These are phyloP conservation scores for Euclidia mi DNA, from an alignment of 2,888 invertebrate genomes.

Conservation along the genomic window DNA sequence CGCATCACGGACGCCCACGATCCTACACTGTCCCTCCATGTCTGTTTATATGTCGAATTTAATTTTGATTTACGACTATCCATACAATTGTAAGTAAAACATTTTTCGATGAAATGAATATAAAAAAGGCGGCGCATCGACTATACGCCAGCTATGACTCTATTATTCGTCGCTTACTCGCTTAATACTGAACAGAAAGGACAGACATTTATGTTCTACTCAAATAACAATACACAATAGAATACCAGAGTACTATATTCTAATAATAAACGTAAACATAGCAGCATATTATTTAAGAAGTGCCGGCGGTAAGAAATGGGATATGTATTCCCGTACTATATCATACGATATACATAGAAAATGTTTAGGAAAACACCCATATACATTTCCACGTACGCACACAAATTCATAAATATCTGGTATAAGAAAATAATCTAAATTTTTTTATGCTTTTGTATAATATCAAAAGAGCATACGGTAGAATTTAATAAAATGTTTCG, in stretches of 20 bases:
- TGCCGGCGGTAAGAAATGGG: background rate
- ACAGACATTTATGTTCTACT: slow-evolving; percentile 2
- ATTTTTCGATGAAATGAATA: slow-evolving; percentile 63
- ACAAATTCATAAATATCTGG: too few relatives aligned
- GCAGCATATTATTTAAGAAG: too few relatives aligned
- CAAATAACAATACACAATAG: slow-evolving; percentile 11
- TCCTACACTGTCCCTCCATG: slow-evolving; percentile 81
- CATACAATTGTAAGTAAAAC: slow-evolving; percentile 85
- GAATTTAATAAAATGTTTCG: too few relatives aligned
- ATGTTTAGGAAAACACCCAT: too few relatives aligned
- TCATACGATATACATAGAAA: too few relatives aligned
- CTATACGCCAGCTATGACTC: slow-evolving; percentile 17
- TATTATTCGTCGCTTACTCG: slow-evolving; percentile 14
- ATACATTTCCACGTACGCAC: too few relatives aligned
- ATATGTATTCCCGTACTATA: too few relatives aligned
- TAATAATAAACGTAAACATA: slow-evolving; percentile 5
- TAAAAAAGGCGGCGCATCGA: slow-evolving; percentile 52
- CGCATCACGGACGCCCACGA: slow-evolving; percentile 86
- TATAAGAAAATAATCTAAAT: too few relatives aligned
- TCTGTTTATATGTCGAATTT: slow-evolving; percentile 88
- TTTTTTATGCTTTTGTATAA: too few relatives aligned
- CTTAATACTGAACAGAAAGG: slow-evolving; percentile 6
- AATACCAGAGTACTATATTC: slow-evolving; percentile 6
- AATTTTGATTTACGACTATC: slow-evolving; percentile 88
- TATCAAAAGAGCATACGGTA: too few relatives aligned